Base-by-base conservation (phyloP, 2,888 invertebrate species). In the Luperina testacea region DNA sequence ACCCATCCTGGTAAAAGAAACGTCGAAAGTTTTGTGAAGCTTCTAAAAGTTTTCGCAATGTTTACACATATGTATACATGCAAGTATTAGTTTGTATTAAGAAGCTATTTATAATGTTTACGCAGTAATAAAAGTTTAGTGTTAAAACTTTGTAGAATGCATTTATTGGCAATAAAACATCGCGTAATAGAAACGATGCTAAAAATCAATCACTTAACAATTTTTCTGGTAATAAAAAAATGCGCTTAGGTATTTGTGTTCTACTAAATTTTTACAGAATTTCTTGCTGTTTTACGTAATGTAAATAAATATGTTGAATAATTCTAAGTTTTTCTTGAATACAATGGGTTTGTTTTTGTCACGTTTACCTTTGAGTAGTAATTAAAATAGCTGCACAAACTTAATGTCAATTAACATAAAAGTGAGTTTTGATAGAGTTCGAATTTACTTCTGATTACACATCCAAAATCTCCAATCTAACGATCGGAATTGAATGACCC, bases 1-100 rank as follows among this genome's bases (percentile, higher is more conserved):
- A 61, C 32, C 64, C 42, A 72, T 86, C 82, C 42, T 27, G 63
- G 64, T 51, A 32, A 69, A 68, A 6, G 13, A 32, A 64, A 74
- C 32, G 38, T 57, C 13, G 53, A 61, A 72, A 74, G 27, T 71
- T 77, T 63, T 42, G 45, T 15, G 7, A 45, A 64, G 9, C 17
- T 2, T 61, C 53, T 27, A 38, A 17, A 48, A 84, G 48, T 70
- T 59, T 61, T n/a, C 11, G 24, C 38, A 48, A 53, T 38, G 17
- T 8, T 17, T 13, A 51, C 3, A 32, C 32, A 32, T 1, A 32
- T 32, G 32, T 32, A 32, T 32, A 27, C 38, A n/a, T 51, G 15
- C 7, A 51, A 53, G 15, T 42, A 45, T 20, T 70, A 24, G 32
- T 51, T 42, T 45, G 13, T 32, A 61, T 64, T 42, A 42, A 32